Base-by-base conservation (phyloP, 1,140 invertebrate species). In the Melipona quadrifasciata region DNA sequence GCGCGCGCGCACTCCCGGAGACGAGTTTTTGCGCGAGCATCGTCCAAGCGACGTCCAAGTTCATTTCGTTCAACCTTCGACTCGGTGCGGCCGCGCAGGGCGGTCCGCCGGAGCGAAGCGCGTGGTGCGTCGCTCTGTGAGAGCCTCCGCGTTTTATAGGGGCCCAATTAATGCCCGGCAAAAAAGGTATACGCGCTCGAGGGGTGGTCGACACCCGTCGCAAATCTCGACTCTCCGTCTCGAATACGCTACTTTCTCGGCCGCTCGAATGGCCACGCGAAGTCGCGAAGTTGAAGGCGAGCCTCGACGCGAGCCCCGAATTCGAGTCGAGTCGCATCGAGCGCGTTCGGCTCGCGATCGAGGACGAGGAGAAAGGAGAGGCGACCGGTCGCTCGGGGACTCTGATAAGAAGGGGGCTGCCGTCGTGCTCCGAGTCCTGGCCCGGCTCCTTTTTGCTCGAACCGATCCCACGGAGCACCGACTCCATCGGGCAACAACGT, bases 161-260 rank as follows among this genome's bases (percentile, higher is more conserved):
- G 71, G 89, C 86, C 92, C 93, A 93, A 93, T 93, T 93, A 93
- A 93, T 89, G 91, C 58, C 61, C 53, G 73, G 84, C 72, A 93
- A 93, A 93, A 93, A 92, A 6, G 79, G 79, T 47, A 61, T 84
- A 27, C 83, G 82, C 82, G 90, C 89, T 91, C 89, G 90, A 93
- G 92, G 92, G 90, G 91, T 93, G 93, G 91, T 93, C 91, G 90
- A 91, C 90, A 91, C 89, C 80, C 86, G 79, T 76, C 76, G 78
- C 85, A 84, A 82, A 61, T 64, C 82, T 80, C 87, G 87, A 81
- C 51, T 75, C n/a, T 65, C 74, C 6, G 17, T 65, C 14, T 65
- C 64, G n/a, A 47, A 47, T 47, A 47, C 39, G 39, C 39, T 8
- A 47, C 39, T 47, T 47, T 39, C 39, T 39, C n/a, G n/a, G 31